Conservation (phyloP, 2,888 invertebrate genomes). For the Galerucella calmariensis region DNA sequence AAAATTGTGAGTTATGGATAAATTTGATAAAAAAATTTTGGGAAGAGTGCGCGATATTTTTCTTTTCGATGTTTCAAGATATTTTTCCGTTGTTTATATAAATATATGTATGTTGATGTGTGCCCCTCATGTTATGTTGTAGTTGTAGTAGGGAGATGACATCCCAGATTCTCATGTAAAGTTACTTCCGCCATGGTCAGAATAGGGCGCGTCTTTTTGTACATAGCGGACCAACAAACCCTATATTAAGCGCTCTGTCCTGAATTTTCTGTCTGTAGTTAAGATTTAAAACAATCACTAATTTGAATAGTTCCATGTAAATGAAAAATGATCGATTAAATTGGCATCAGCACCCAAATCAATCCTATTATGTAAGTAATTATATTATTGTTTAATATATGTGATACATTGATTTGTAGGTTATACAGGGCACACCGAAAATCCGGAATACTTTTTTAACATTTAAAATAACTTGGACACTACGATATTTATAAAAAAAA, state of each 20-base stretch:
- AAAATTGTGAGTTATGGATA: not conserved
- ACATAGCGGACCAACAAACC: slow-evolving; percentile 64
- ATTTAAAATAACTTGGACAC: no score
- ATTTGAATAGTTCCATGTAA: slow-evolving; percentile 61
- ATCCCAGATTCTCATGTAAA: slow-evolving; percentile 53
- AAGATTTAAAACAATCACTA: slow-evolving; percentile 69
- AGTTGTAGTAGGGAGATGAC: slow-evolving; percentile 51
- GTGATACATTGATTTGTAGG: slow-evolving; percentile 67
- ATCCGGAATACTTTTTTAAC: not conserved
- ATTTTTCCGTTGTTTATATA: slow-evolving; percentile 18
- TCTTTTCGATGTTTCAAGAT: not conserved
- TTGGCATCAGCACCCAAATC: slow-evolving; percentile 63
- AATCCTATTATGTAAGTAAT: slow-evolving; percentile 64
- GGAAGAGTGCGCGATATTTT: not conserved
- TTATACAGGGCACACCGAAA: slow-evolving; percentile 44
- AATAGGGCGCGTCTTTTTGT: slow-evolving; percentile 57
- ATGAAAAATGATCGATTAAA: slow-evolving; percentile 56
- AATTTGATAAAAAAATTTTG: not conserved
- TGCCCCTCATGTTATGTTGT: slow-evolving; percentile 56
- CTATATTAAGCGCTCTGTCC: slow-evolving; percentile 41
- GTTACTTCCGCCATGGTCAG: slow-evolving; percentile 63
- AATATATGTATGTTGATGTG: slow-evolving; percentile 56
- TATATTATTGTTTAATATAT: slow-evolving; percentile 62
- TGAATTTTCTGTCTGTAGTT: slow-evolving; percentile 55
- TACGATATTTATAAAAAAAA: no score